Evolutionary conservation across 2,797 vertebrate genomes (phyloP).

Genomic region (Hemibagrus guttatus): DNA sequence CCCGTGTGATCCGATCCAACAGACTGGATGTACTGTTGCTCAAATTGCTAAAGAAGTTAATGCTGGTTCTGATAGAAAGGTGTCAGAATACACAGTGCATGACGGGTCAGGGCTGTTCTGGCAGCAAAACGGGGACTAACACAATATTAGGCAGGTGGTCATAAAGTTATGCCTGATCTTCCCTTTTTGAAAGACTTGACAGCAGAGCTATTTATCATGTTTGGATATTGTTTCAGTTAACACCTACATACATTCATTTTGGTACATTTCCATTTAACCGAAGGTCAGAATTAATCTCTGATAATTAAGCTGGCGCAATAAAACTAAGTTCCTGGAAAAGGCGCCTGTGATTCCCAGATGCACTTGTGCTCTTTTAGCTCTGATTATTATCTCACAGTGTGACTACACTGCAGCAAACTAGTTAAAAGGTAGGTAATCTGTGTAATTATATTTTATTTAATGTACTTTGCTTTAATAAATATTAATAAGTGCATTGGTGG

Average conservation of each 20-base stretch:
- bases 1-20: too few species aligned
- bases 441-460: background rate
- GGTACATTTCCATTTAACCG: background rate
- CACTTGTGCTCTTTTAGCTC: constrained; percentile 22
- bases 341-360: background rate
- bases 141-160: too few species aligned
- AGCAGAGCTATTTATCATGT: background rate
- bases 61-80: too few species aligned
- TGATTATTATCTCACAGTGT: constrained; percentile 10
- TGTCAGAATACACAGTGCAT: too few species aligned
- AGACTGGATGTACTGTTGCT: too few species aligned
- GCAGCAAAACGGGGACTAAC: too few species aligned
- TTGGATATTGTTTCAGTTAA: background rate
- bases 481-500: background rate
- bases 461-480: background rate
- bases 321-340: background rate
- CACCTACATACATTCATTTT: background rate
- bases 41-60: too few species aligned
- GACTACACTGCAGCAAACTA: background rate
- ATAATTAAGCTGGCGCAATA: background rate
- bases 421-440: background rate
- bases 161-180: too few species aligned
- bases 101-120: too few species aligned
- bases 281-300: background rate
- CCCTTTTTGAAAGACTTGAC: background rate